Base-by-base conservation (phyloP, 2,797 vertebrate genomes). In the Acipenser ruthenus region DNA sequence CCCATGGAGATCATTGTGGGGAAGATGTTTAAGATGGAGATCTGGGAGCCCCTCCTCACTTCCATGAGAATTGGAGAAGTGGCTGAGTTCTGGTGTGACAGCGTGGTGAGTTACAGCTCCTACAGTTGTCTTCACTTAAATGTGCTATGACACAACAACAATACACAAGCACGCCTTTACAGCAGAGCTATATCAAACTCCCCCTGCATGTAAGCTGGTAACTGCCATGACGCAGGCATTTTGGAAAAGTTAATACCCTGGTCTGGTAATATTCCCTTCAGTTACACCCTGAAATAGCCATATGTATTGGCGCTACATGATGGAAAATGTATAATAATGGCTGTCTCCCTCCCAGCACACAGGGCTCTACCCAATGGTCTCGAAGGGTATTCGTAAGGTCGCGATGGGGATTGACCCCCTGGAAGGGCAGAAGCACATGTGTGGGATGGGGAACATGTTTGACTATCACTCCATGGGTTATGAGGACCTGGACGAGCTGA, bases 21-120 rank as follows among this genome's bases (percentile, higher is more conserved):
- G 72, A 95, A 93, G 79, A 92, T 95, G 93, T 94, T 96, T 83
- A 95, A 95, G 83, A 82, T 96, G 79, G 93, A 94, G 74, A 87
- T 95, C 56, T 95, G 94, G 93, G 93, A 94, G 83, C 88, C 82
- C 0, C 82, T 95, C 75, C 82, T 95, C 65, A 90, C 70, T 4
- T 94, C 93, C 74, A 96, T 96, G 94, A 87, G 91, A 79, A 63
- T 83, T 0, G 91, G 90, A 23, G 94, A 96, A 73, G 93, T 95
- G 83, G 89, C 94, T 0, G 92, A 95, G 79, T 96, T 95, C 82
- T 95, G 93, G 93, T 96, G 94, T 0, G 93, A 95, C 0, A 70
- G 88, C 23, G 64, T 82, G 1, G 94, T 96, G 82, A 92, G 93
- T 92, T 69, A 37, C 37, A 37, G 37, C 37, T 37, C 37, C 37